Conservation (phyloP, 2,797 vertebrate genomes). For the Thamnophis elegans region DNA sequence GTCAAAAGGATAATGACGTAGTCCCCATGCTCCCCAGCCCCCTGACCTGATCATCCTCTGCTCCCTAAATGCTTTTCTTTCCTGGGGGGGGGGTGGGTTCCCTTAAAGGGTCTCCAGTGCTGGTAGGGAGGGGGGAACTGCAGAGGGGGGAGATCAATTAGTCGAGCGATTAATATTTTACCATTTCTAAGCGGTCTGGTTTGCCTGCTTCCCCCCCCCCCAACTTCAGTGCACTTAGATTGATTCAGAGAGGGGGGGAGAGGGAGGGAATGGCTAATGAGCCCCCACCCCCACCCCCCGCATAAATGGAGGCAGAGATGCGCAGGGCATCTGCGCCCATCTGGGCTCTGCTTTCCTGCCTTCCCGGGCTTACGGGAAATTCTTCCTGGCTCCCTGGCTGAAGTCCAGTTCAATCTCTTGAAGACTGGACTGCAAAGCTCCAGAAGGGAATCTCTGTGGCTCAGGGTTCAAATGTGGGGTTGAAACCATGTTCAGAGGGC, state of each 20-base stretch:
- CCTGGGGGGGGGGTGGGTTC: background rate
- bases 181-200: conserved; percentile 33
- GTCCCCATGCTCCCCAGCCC: background rate
- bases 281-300: background rate
- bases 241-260: background rate
- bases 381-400: background rate
- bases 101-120: conserved; percentile 26
- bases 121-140: background rate
- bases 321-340: background rate
- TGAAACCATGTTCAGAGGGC: too few species aligned
- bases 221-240: conserved; percentile 17
- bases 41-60: background rate
- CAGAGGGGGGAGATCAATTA: conserved; percentile 45
- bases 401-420: background rate
- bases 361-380: background rate
- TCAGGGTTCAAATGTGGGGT: too few species aligned
- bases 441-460: too few species aligned
- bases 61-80: background rate
- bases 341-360: too few species aligned
- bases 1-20: conserved; percentile 32
- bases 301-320: background rate
- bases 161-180: conserved; percentile 57
- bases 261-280: background rate
- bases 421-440: background rate
- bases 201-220: background rate